Base-by-base conservation (phyloP, 2,888 invertebrate species). In the Synanthedon tipuliformis region DNA sequence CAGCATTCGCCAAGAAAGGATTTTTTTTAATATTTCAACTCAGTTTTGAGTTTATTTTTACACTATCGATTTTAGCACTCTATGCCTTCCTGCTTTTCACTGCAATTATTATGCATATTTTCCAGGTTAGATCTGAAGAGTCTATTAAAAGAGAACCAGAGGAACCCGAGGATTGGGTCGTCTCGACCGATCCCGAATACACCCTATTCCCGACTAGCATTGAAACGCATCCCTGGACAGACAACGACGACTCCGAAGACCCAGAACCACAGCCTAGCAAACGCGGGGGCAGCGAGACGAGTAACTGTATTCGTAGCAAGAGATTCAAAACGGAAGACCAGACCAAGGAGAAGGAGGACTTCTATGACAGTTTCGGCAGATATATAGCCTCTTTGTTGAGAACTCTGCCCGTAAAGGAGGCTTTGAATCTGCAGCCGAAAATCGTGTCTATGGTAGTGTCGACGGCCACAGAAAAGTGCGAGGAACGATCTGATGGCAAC, bases 311-410 rank as follows among this genome's bases (percentile, higher is more conserved):
- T 0, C 7, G 5, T 7, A n/a, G n/a, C 13, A 45, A 45, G 11
- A n/a, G 45, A 8, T 8, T 15, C 11, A 45, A 45, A 45, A 8
- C 15, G 1, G 45, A 45, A 11, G 13, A 45, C 12, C 16, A 5
- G 11, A 11, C 49, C 1, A 16, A 0, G 3, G 40, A 52, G 11
- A 54, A 56, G 4, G 68, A 68, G 2, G 74, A 73, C 41, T 60
- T 60, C 5, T 69, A 60, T 18, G 76, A 72, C n/a, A 62, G 54
- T 2, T 78, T 78, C 41, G 78, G 74, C 7, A 71, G 61, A 50
- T 75, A 78, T 5, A 62, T 78, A 3, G 70, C 75, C 0, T 65
- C 71, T 1, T 53, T 78, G 52, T 48, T 78, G 41, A 62, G 70
- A 50, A 59, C 49, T 3, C 54, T 78, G 57, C 72, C 78, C 0